Base-by-base conservation (phyloP, 2,113 vertebrate genomes). In the Puma concolor region DNA sequence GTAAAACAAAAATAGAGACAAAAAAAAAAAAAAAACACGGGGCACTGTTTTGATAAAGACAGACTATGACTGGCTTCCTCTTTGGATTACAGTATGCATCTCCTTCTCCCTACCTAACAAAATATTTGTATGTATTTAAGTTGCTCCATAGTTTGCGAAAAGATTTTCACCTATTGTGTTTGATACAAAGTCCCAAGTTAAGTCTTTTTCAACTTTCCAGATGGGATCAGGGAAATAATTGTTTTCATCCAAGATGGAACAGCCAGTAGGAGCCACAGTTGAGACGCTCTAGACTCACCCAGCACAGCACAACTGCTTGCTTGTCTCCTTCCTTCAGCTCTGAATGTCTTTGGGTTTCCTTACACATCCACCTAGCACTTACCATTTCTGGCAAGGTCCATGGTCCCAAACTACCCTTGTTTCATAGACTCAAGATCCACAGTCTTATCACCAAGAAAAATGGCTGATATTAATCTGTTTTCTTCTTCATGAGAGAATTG, bases 271-370 rank as follows among this genome's bases (percentile, higher is more conserved):
- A 52, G 9, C 17, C 57, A 15, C 21, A 2, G 8, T 16, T 14
- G 50, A 41, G 36, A n/a, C 1, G 13, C 41, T 63, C 11, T 17
- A 7, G 10, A 31, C n/a, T 23, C 23, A 11, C 15, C 21, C 14
- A 2, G 44, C 11, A 10, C 1, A 3, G 17, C 25, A 6, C 33
- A 54, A 13, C 44, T 5, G 23, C 14, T 3, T 21, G 12, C 14
- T 52, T 14, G 5, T 33, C 50, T 52, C 13, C 27, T 36, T 31
- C 11, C 19, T 23, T 13, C 4, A 16, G 25, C 2, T 31, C n/a
- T 25, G 38, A 57, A 12, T n/a, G 9, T 25, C 19, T 63, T 66
- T 19, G 1, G 17, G 14, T 54, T 82, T 33, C 69, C 12, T 57
- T 54, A 23, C 1, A 6, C 5, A 64, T 33, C 21, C 41, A 71